phyloP scores from a whole-genome alignment of 2,113 vertebrate genomes.

The Takifugu bimaculatus region DNA sequence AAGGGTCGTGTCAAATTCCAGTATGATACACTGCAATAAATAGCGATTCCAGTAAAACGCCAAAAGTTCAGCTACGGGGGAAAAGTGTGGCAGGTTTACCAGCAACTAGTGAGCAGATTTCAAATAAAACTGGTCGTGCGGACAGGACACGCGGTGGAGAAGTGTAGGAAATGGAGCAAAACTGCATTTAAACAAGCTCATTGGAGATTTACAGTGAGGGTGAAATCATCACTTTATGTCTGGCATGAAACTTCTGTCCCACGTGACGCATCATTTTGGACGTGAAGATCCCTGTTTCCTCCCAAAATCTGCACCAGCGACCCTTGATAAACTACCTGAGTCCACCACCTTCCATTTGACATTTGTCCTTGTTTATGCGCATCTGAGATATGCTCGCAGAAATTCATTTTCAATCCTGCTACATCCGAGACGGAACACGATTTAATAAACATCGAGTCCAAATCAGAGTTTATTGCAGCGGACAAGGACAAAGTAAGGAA shows the following conservation, averaged over 20 bases:
- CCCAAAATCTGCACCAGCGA: slow-evolving; percentile 17
- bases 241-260: too few species aligned
- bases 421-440: slow-evolving; percentile 40
- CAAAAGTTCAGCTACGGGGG: not conserved
- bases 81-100: too few species aligned
- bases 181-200: too few species aligned
- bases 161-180: too few species aligned
- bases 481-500: slow-evolving; percentile 46
- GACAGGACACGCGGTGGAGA: too few species aligned
- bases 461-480: slow-evolving; percentile 44
- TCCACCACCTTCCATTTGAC: slow-evolving; percentile 42
- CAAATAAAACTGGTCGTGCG: too few species aligned
- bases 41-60: slow-evolving; percentile 5
- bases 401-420: slow-evolving; percentile 41
- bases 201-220: too few species aligned
- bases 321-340: slow-evolving; percentile 47
- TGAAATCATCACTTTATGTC: too few species aligned
- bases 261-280: not conserved
- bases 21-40: slow-evolving; percentile 20
- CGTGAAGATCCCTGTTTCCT: not conserved
- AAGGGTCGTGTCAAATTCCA: slow-evolving; percentile 27
- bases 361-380: slow-evolving; percentile 49
- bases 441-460: slow-evolving; percentile 43
- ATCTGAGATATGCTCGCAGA: slow-evolving; percentile 34
- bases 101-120: too few species aligned